Evolutionary conservation across 2,113 vertebrate genomes (phyloP).

Genomic region (Myrmophylax atrothorax): DNA sequence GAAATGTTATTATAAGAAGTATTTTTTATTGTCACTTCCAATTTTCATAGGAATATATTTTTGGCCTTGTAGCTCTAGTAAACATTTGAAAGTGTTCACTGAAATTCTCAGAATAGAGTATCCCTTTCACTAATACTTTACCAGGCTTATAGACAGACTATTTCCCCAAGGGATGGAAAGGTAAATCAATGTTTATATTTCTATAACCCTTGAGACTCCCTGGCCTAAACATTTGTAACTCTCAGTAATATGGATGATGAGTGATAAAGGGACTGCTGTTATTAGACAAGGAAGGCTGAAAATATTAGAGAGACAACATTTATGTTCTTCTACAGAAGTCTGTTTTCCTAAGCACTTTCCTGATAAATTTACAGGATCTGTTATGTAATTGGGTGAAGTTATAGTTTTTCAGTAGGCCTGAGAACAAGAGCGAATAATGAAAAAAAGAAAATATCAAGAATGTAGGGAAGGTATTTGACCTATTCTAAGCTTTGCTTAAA

Average conservation of each 20-base stretch:
- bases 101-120: constrained; percentile 14
- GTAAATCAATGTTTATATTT: constrained; percentile 63
- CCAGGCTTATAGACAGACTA: not conserved
- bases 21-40: not conserved
- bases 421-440: not conserved
- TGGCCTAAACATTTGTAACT: constrained; percentile 51
- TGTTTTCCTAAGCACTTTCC: not conserved
- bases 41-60: not conserved
- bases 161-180: not conserved
- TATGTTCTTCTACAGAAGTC: not conserved
- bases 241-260: not conserved
- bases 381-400: not conserved
- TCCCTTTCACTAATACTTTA: constrained; percentile 10
- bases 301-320: not conserved
- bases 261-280: constrained; percentile 8
- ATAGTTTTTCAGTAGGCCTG: not conserved
- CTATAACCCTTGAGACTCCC: constrained; percentile 39
- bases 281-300: not conserved
- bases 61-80: not conserved
- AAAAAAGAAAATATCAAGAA: not conserved
- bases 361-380: not conserved
- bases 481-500: not conserved
- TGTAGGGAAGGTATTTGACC: not conserved
- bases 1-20: not conserved
- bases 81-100: not conserved